These are phyloP conservation scores for Muraenolepis orangiensis DNA, from an alignment of 2,797 vertebrate species.

Conservation along the genomic window DNA sequence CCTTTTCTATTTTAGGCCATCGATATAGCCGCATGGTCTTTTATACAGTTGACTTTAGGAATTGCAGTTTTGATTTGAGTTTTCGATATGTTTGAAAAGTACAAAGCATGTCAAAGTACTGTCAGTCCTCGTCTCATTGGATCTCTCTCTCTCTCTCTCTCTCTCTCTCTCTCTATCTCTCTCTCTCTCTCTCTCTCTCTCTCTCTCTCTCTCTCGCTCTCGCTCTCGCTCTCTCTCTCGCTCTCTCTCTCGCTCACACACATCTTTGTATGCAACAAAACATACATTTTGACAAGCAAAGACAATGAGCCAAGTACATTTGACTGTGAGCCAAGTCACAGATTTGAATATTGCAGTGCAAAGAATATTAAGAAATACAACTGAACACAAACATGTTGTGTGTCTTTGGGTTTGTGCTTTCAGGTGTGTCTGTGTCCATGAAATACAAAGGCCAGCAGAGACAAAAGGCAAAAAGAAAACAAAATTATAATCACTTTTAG, in stretches of 20 bases:
- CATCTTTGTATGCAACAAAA: background rate
- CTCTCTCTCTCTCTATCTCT: background rate
- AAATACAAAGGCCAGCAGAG: conserved; percentile 41
- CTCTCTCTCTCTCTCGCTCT: no score
- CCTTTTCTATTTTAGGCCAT: no score
- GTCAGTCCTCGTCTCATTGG: background rate
- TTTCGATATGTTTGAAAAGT: background rate
- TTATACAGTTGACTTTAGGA: no score
- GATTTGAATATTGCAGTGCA: background rate
- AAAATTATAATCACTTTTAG: background rate
- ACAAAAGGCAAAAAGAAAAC: conserved; percentile 13
- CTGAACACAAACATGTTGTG: background rate
- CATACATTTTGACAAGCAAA: background rate
- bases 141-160: background rate
- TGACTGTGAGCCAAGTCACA: background rate
- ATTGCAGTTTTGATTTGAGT: no score
- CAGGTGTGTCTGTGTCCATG: conserved; percentile 23
- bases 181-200: background rate
- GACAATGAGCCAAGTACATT: background rate
- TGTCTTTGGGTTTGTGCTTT: background rate
- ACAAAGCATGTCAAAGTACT: background rate
- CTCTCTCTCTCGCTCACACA: background rate
- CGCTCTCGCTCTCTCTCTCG: no score
- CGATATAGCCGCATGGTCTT: no score
- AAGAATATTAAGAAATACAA: background rate